Evolutionary conservation across 2,113 vertebrate genomes (phyloP), one percentile per base, ranked within the genome.

Genomic region (Ceratotherium simum): DNA sequence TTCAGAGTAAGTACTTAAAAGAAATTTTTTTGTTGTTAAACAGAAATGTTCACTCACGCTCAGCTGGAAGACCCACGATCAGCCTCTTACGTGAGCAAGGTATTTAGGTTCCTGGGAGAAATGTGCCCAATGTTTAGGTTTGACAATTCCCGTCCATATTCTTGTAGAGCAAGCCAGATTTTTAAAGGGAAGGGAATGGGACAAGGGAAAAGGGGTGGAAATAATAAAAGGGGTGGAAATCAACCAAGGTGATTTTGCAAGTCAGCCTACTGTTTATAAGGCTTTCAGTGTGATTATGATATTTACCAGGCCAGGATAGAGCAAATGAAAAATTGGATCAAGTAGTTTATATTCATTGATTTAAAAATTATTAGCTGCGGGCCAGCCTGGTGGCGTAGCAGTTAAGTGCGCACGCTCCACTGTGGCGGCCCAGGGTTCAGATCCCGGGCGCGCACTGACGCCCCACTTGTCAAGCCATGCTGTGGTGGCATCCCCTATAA

Each of bases 31-130:
- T 98, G 62, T 98, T 96, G n/a, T 96, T 79, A 73, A 87, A 96
- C 98, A 99, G 99, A 98, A 99, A 99, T 98, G 99, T 99, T 48
- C 99, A 99, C 96, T 99, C 99, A 25, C 99, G 99, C 31, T 99
- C 99, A 96, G 99, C 99, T 92, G 99, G 99, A 98, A 98, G 99
- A 98, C 99, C 99, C 94, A 99, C 99, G 51, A 99, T 99, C 97
- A 99, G 98, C 78, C 99, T 99, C 79, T 98, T 99, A 91, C 99
- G 98, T 94, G 99, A 99, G 48, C 99, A 99, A 99, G 99, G 99
- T 99, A 98, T 88, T 42, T 81, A 39, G 1, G 23, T 73, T 87
- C 69, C 58, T 82, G 64, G 86, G n/a, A 42, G 25, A 42, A 54
- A 56, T 39, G 31, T 70, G 27, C 46, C 79, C 90, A 2, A 10